Conservation (phyloP, 2,888 invertebrate species). For the Frankliniella intonsa region DNA sequence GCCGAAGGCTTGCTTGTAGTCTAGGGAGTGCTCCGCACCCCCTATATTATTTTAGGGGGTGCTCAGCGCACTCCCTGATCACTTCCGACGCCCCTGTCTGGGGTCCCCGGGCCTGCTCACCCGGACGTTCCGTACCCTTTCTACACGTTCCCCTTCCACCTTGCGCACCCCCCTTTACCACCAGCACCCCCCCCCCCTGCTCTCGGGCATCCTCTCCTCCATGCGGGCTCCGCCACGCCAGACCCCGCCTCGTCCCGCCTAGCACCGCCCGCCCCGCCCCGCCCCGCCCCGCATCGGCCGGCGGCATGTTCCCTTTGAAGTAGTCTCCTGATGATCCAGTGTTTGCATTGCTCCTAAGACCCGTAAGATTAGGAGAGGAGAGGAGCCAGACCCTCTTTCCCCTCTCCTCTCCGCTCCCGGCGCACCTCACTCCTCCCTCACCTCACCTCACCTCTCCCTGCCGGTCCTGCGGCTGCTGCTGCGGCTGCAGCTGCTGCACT, state of each 20-base stretch:
- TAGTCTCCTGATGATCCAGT: conserved; percentile 16
- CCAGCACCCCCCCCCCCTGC: neutral
- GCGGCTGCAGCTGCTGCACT: too few relatives aligned
- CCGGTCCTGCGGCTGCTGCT: too few relatives aligned
- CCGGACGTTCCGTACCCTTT: too few relatives aligned
- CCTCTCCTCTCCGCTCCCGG: neutral
- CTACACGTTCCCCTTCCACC: neutral
- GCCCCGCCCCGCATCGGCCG: neutral
- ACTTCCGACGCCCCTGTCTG: too few relatives aligned
- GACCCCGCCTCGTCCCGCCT: neutral
- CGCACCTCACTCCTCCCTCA: neutral
- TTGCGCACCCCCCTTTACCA: neutral
- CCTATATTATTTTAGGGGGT: too few relatives aligned
- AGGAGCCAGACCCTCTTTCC: neutral
- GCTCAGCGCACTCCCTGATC: too few relatives aligned
- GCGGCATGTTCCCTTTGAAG: conserved; percentile 15
- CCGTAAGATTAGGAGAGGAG: conserved; percentile 15
- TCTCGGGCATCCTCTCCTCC: neutral
- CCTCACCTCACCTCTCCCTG: neutral
- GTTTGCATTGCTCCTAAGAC: conserved; percentile 22
- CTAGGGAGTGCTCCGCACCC: too few relatives aligned
- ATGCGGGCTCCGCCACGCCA: neutral
- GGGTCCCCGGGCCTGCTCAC: too few relatives aligned
- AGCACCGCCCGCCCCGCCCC: neutral
- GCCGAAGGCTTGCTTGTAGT: too few relatives aligned